A percentile compares a stretch with the other conserved stretches of the same genome.
phyloP scores from a whole-genome alignment of 2,888 invertebrate species.

The Drosophila acutilabella region DNA sequence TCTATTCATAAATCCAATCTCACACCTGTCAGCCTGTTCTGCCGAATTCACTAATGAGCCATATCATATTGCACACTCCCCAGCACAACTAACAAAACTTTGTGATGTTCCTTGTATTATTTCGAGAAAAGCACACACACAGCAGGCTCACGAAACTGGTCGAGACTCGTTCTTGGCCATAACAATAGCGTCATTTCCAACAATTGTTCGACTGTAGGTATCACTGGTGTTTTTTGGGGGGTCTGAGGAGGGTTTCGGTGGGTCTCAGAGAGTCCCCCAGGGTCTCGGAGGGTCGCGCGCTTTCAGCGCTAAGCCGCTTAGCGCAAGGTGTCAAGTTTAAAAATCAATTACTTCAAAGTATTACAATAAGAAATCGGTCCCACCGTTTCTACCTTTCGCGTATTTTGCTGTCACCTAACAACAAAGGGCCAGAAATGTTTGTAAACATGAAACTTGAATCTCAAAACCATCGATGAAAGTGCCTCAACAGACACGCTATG shows the following conservation, averaged over 20 bases:
- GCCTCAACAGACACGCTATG: conserved; percentile 6
- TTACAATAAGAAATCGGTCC: conserved; percentile 51
- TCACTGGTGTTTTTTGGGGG: background rate
- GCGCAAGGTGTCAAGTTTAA: conserved; percentile 76
- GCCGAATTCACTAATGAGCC: conserved; percentile 69
- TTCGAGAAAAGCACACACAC: conserved; percentile 25
- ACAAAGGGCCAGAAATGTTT: conserved; percentile 38
- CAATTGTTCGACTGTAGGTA: conserved; percentile 24
- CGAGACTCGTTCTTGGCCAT: conserved; percentile 8
- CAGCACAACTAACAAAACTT: conserved; percentile 50
- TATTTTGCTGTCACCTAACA: conserved; percentile 24
- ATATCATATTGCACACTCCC: conserved; percentile 56
- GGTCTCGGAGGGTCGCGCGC: conserved; percentile 47
- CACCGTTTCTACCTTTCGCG: background rate
- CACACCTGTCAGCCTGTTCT: conserved; percentile 1
- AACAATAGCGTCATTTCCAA: conserved; percentile 40
- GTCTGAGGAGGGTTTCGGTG: background rate
- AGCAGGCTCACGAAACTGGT: conserved; percentile 2
- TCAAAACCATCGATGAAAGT: conserved; percentile 40
- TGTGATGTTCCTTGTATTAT: conserved; percentile 29
- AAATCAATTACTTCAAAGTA: conserved; percentile 75
- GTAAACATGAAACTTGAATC: conserved; percentile 46
- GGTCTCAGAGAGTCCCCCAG: background rate
- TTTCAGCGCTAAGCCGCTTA: conserved; percentile 70
- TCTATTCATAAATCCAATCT: conserved; percentile 18